These are phyloP conservation scores for Pantherophis alleghaniensis DNA, from an alignment of 2,797 vertebrate genomes.

Conservation along the genomic window DNA sequence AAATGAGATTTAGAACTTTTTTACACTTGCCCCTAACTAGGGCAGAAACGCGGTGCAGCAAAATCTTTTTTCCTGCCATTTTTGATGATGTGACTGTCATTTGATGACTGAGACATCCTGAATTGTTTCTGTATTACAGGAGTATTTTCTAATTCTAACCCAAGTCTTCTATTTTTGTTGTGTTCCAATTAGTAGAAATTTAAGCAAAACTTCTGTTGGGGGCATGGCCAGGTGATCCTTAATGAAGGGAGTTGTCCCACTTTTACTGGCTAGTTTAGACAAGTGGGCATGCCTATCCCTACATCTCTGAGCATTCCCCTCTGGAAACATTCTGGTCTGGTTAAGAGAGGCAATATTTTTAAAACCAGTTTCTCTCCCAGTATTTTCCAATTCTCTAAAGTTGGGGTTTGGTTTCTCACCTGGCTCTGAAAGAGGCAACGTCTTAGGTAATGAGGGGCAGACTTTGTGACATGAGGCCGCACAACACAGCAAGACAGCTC, in stretches of 20 bases:
- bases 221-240: background rate
- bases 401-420: background rate
- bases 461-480: background rate
- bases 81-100: background rate
- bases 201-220: background rate
- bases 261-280: background rate
- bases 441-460: background rate
- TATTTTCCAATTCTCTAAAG: background rate
- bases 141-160: background rate
- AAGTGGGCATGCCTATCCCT: background rate
- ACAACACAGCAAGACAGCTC: background rate
- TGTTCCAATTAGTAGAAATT: background rate
- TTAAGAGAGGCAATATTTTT: background rate
- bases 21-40: background rate
- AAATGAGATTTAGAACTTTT: accelerated
- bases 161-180: background rate
- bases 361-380: background rate
- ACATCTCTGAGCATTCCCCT: background rate
- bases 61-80: background rate
- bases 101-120: background rate
- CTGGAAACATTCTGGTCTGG: background rate
- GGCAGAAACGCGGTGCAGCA: background rate
- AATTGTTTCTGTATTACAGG: background rate
- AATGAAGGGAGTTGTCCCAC: background rate
- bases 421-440: background rate